These are phyloP conservation scores for Onychomys leucogaster DNA, from an alignment of 2,797 vertebrate genomes.

Conservation along the genomic window DNA sequence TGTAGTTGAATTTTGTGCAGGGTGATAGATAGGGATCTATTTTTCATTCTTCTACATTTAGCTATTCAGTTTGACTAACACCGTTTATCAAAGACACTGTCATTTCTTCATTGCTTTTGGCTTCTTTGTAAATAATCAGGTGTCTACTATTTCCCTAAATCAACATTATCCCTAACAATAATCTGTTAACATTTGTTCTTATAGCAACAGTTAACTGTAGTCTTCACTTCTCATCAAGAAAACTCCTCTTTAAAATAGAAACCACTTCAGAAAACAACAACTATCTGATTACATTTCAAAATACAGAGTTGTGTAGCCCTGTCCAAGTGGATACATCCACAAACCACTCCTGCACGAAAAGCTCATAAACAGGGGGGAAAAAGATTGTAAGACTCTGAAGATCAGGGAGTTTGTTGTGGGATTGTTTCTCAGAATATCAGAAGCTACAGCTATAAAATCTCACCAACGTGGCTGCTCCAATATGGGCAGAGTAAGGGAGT, in stretches of 20 bases:
- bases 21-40: not conserved
- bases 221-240: not conserved
- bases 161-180: no score
- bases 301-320: no score
- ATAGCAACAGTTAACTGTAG: not conserved
- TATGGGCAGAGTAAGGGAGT: not conserved
- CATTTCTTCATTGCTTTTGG: no score
- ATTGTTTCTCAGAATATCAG: not conserved
- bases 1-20: not conserved
- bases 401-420: not conserved
- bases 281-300: no score
- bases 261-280: no score
- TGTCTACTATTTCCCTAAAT: no score
- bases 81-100: not conserved
- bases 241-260: no score
- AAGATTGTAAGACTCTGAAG: not conserved
- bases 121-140: no score
- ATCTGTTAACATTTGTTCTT: not conserved
- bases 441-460: not conserved
- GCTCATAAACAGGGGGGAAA: not conserved
- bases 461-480: not conserved
- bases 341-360: no score
- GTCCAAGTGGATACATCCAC: no score
- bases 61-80: not conserved
- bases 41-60: not conserved